Percentiles rank a stretch among this genome's conserved stretches.
Evolutionary conservation across 2,113 vertebrate genomes (phyloP).

Genomic region (Nothocercus julius): DNA sequence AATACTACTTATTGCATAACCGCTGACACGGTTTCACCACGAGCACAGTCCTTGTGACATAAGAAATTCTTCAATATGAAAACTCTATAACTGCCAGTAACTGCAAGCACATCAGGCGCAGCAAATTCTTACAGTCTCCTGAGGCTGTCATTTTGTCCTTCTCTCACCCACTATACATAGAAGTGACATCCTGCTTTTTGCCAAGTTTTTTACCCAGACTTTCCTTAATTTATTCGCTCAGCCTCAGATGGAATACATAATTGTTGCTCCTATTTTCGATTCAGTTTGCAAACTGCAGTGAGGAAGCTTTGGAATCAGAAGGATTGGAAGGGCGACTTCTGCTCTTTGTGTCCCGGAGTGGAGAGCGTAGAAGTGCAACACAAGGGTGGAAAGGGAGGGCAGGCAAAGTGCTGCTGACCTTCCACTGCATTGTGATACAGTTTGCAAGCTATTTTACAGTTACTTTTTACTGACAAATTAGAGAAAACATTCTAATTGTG

Average conservation of each 20-base stretch:
- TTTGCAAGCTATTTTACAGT: not conserved
- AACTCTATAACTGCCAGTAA: not conserved
- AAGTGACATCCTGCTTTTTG: not conserved
- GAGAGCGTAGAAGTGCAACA: not conserved
- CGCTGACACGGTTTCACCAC: not conserved
- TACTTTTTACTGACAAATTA: not conserved
- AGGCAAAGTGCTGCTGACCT: not conserved
- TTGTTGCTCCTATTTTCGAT: not conserved
- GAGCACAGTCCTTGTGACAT: not conserved
- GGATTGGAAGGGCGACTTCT: not conserved
- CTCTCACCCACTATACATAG: not conserved
- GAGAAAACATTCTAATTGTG: not conserved
- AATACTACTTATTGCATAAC: not conserved
- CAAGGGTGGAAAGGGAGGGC: not conserved
- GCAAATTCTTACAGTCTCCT: not conserved
- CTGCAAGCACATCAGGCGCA: not conserved
- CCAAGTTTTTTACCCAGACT: not conserved
- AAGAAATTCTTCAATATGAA: not conserved
- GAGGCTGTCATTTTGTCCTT: not conserved
- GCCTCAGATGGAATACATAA: not conserved
- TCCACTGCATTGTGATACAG: not conserved
- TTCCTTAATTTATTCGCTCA: not conserved
- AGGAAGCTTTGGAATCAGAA: not conserved
- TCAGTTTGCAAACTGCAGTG: not conserved
- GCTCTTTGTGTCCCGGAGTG: not conserved